Percentiles rank a stretch among this genome's conserved stretches.
phyloP scores from a whole-genome alignment of 2,797 vertebrate genomes.

The Lagorchestes hirsutus region DNA sequence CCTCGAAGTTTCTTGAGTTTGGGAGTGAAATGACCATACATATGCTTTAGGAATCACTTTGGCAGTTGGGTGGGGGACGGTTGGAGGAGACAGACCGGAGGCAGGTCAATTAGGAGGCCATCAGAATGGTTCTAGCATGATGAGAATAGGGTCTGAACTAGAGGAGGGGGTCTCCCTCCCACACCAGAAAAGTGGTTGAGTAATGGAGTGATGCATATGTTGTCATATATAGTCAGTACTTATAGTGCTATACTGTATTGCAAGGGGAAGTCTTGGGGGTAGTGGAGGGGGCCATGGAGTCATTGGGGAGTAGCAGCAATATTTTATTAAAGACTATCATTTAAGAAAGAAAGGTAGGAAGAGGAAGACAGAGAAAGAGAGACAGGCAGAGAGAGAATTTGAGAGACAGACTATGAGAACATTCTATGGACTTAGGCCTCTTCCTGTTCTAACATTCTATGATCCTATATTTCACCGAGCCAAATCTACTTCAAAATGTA shows the following conservation, averaged over 20 bases:
- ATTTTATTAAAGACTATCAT: neutral
- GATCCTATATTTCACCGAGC: neutral
- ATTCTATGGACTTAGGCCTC: neutral
- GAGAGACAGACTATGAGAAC: neutral
- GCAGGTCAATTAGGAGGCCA: neutral
- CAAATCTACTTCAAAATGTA: neutral
- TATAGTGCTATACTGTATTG: neutral
- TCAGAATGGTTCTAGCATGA: neutral
- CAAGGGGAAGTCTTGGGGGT: neutral
- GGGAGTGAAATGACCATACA: neutral
- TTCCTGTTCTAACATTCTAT: neutral
- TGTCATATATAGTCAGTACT: neutral
- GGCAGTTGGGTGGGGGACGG: neutral
- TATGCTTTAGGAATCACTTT: neutral
- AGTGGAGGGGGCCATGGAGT: neutral
- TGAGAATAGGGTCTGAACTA: neutral
- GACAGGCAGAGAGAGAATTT: no score
- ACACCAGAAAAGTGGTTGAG: neutral
- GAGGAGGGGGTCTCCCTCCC: neutral
- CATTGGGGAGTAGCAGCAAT: neutral
- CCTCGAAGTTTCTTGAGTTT: neutral
- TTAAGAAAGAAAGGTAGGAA: neutral
- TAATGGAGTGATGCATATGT: neutral
- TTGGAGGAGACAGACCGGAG: neutral
- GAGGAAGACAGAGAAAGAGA: no score